phyloP scores from a whole-genome alignment of 2,113 vertebrate species.

The Gymnocephalus cernua region DNA sequence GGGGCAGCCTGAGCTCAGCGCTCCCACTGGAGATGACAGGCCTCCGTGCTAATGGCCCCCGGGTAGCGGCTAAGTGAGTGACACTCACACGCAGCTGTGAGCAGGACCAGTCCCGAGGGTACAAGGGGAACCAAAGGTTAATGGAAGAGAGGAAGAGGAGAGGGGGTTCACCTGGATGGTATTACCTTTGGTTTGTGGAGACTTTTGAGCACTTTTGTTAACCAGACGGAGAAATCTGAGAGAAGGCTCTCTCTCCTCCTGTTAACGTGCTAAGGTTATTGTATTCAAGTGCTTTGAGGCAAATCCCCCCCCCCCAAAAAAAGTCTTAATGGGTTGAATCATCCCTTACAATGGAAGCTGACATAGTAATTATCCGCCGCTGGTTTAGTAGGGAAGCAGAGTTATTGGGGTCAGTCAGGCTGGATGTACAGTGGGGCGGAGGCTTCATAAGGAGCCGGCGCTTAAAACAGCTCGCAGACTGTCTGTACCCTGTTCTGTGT shows the following conservation, averaged over 20 bases:
- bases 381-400: conserved; percentile 32
- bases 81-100: conserved; percentile 61
- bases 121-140: conserved; percentile 61
- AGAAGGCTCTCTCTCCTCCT: conserved; percentile 25
- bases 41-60: conserved; percentile 43
- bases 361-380: conserved; percentile 46
- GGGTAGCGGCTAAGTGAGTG: conserved; percentile 50
- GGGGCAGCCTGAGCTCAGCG: conserved; percentile 13
- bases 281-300: conserved; percentile 42
- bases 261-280: conserved; percentile 36
- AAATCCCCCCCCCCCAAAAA: conserved; percentile 9
- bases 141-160: conserved; percentile 58
- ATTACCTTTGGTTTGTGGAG: conserved; percentile 55
- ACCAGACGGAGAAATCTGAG: conserved; percentile 42
- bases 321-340: conserved; percentile 38
- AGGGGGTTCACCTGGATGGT: conserved; percentile 66
- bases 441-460: conserved; percentile 67
- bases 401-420: conserved; percentile 67
- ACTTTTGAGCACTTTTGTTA: conserved; percentile 42
- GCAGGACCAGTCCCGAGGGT: conserved; percentile 45
- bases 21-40: conserved; percentile 42
- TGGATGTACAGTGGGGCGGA: conserved; percentile 40
- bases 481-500: conserved; percentile 53
- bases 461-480: conserved; percentile 57
- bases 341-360: conserved; percentile 24